These are phyloP conservation scores for Phataginus tricuspis DNA, from an alignment of 2,797 vertebrate genomes.

Conservation along the genomic window DNA sequence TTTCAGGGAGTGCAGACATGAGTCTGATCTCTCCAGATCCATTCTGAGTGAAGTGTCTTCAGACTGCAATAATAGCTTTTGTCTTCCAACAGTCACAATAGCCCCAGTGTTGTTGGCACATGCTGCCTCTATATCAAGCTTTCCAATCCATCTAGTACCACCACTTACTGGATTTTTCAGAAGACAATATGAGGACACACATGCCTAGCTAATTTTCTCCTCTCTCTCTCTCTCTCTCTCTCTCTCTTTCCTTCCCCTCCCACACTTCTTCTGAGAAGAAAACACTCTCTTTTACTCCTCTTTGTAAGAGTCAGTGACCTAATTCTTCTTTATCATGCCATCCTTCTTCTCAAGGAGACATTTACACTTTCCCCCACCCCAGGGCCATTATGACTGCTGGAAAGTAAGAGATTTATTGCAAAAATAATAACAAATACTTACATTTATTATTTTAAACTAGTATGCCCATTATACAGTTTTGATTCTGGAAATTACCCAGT, in stretches of 20 bases:
- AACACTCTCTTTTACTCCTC: neutral
- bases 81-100: neutral
- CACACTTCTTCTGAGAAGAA: neutral
- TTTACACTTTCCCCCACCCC: neutral
- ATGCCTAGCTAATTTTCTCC: neutral
- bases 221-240: neutral
- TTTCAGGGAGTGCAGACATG: neutral
- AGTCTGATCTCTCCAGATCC: neutral
- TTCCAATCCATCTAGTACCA: neutral
- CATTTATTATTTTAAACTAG: neutral
- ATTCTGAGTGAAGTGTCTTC: neutral
- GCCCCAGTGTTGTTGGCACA: neutral
- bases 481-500: neutral
- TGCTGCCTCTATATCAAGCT: neutral
- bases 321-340: neutral
- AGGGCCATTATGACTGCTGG: too few species aligned
- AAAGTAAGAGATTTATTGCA: neutral
- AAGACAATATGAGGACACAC: neutral
- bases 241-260: neutral
- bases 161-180: neutral
- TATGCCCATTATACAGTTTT: neutral
- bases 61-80: neutral
- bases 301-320: neutral
- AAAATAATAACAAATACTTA: neutral
- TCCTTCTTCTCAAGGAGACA: neutral